phyloP scores from a whole-genome alignment of 2,888 invertebrate species.

The Zaprionus bogoriensis region DNA sequence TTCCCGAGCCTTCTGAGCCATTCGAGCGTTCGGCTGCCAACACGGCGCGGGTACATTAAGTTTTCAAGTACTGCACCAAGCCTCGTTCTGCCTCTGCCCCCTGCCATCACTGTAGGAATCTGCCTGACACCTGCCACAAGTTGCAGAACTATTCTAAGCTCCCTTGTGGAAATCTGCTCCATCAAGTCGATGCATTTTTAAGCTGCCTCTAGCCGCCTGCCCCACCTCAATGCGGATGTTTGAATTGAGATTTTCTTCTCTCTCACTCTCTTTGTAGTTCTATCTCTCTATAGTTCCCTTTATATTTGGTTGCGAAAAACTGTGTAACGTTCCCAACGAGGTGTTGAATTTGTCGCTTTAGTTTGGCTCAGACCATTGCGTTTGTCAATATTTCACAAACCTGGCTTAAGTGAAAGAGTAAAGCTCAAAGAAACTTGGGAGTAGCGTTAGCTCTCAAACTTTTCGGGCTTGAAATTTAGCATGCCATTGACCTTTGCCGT shows the following conservation, averaged over 20 bases:
- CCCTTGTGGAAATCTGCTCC: slow-evolving; percentile 16
- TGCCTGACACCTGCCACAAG: slow-evolving; percentile 37
- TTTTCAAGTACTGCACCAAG: slow-evolving; percentile 63
- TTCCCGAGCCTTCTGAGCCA: slow-evolving; percentile 50
- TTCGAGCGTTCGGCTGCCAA: slow-evolving; percentile 63
- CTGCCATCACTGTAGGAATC: slow-evolving; percentile 18
- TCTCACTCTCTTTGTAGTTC: background rate
- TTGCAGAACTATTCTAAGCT: slow-evolving; percentile 18
- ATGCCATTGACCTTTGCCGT: too few relatives aligned
- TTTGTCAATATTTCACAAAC: slow-evolving; percentile 23
- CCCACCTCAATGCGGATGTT: slow-evolving; percentile 61
- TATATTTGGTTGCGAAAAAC: slow-evolving; percentile 57
- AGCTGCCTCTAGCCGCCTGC: background rate
- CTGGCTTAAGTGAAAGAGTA: slow-evolving; percentile 9
- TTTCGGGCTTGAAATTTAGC: too few relatives aligned
- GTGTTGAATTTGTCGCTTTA: slow-evolving; percentile 54
- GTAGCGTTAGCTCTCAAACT: background rate
- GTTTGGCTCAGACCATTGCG: slow-evolving; percentile 13
- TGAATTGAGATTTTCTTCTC: slow-evolving; percentile 46
- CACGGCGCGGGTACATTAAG: slow-evolving; percentile 72
- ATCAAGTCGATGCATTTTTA: slow-evolving; percentile 40
- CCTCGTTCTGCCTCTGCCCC: background rate
- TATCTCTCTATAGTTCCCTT: background rate
- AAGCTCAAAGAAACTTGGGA: background rate
- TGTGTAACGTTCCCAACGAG: slow-evolving; percentile 37